Evolutionary conservation across 2,888 invertebrate species (phyloP), one percentile per base, ranked within the genome.

Genomic region (Parascotia fuliginaria): DNA sequence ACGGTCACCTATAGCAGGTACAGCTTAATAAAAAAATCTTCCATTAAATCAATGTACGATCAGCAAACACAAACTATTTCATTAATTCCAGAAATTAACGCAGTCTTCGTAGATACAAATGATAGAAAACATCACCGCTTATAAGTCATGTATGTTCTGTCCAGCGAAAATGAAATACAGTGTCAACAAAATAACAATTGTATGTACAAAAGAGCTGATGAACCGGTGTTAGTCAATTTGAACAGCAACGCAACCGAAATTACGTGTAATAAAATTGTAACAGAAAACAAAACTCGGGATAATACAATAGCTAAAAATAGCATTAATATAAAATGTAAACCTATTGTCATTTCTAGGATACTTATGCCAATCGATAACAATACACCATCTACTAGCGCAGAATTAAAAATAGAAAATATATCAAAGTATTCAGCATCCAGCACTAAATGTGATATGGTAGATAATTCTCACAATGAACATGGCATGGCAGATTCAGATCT

Each of bases 131-230:
- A 42, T 65, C 72, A 70, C 68, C 55, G 55, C 68, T 61, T 61
- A 77, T 74, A 82, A 74, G 73, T 71, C 67, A 46, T 75, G 71
- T 75, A 71, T 75, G 55, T 80, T 77, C 68, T 83, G 81, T 85
- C 66, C 76, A 83, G 80, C 67, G 75, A 81, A 79, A 77, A 81
- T 70, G 76, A 74, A 65, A 46, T 61, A 61, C 64, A 52, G 53
- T 57, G 73, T 36, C 71, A 70, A 66, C 73, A 61, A 60, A 37
- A 66, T 19, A 39, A 69, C 5, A 79, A 73, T 70, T 57, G 62
- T 45, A 47, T 57, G 49, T 53, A 59, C 28, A 55, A 54, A 51
- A 67, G 60, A 54, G 44, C 55, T 39, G 68, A 79, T 57, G 75
- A 81, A 52, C 75, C 74, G 11, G 71, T 81, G 61, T 79, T 79